Evolutionary conservation across 1,140 invertebrate species (phyloP), one percentile per base, ranked within the genome.

Genomic region (Ips nitidus): DNA sequence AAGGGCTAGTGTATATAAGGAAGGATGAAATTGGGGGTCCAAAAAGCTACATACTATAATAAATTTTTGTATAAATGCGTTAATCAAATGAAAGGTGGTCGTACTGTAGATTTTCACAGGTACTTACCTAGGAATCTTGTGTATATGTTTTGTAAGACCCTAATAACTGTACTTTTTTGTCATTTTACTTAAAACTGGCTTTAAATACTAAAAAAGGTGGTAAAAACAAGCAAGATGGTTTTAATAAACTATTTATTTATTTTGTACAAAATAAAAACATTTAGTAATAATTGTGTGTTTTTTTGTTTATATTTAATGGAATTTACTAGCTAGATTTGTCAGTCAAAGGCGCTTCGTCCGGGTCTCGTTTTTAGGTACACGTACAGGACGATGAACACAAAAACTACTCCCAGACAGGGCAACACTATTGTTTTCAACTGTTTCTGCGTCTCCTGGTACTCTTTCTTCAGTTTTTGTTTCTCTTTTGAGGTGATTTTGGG

Each of bases 401-500:
- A 88, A 71, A 91, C 81, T 7, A 87, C 87, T 50, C 80, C 85
- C 41, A 92, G 73, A 37, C 88, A 87, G 3, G 92, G 92, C 69
- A 94, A 76, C 38, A 90, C 92, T 45, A 94, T 82, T 0, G 90
- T 92, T 72, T 90, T 87, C 3, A 91, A 82, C 77, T 91, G 86
- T 75, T 90, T 87, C 71, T 92, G 90, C 72, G 89, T 90, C 79
- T 92, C 88, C 2, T 89, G 80, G 75, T 92, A 93, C 72, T 94
- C 92, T 78, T 90, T 90, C 80, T 91, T 93, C 39, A 91, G 83
- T 74, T 94, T 90, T 66, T 90, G 88, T 76, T 91, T 92, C 78
- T 94, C 91, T 79, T 89, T 91, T n/a, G 88, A 87, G 0, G 88
- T 90, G 83, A 94, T 91, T 82, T 93, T 94, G 40, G 88, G 86